These are phyloP conservation scores for Emydoidea blandingii DNA, from an alignment of 2,797 vertebrate genomes.

Conservation along the genomic window DNA sequence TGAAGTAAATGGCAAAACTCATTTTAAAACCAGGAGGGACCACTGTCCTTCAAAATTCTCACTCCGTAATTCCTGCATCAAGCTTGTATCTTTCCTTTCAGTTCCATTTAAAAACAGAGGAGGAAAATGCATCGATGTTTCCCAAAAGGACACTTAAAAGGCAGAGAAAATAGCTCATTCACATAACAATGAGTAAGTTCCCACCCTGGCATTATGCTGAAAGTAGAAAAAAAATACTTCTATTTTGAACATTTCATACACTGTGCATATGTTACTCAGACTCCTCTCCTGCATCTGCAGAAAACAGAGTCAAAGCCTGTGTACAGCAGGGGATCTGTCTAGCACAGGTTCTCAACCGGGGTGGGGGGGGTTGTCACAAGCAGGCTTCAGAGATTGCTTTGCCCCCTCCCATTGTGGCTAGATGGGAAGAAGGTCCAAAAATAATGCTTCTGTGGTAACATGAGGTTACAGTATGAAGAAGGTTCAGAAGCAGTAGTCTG, in stretches of 20 bases:
- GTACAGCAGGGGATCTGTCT: not conserved
- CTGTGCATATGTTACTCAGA: not conserved
- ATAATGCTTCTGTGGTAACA: not conserved
- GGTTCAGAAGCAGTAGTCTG: not conserved
- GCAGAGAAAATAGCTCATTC: constrained; percentile 38
- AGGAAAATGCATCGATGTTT: constrained; percentile 10
- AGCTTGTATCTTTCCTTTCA: constrained; percentile 32
- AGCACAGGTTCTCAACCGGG: not conserved
- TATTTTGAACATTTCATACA: not conserved
- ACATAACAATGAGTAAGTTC: constrained; percentile 40
- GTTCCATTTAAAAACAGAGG: constrained; percentile 10
- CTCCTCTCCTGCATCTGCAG: not conserved
- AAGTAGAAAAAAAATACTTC: not conserved
- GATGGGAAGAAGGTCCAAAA: not conserved
- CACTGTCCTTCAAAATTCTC: not conserved
- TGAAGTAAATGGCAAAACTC: not conserved
- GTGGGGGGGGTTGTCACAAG: not conserved
- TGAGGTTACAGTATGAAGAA: not conserved
- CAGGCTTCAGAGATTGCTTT: not conserved
- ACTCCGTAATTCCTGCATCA: not conserved
- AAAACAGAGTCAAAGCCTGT: not conserved
- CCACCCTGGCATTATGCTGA: not conserved
- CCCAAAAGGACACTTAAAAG: constrained; percentile 17
- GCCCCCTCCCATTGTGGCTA: not conserved
- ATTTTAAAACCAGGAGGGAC: constrained; percentile 2